Evolutionary conservation across 2,888 invertebrate species (phyloP).

Genomic region (Plemyria rubiginata): DNA sequence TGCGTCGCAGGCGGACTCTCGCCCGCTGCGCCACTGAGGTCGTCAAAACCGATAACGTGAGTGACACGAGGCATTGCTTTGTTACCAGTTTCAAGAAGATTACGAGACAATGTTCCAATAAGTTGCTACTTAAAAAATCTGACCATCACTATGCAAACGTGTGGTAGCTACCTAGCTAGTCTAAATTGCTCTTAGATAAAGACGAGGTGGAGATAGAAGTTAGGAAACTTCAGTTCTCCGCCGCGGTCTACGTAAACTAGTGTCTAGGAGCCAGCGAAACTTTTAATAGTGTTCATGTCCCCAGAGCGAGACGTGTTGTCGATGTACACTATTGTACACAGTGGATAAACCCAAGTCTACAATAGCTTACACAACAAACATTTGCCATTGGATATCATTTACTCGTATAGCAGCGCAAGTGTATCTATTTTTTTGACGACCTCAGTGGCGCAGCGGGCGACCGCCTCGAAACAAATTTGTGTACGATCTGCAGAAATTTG

Average conservation of each 20-base stretch:
- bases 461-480: too few relatives aligned
- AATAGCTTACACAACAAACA: constrained; percentile 27
- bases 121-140: too few relatives aligned
- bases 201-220: constrained; percentile 20
- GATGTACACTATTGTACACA: constrained; percentile 30
- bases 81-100: too few relatives aligned
- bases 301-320: constrained; percentile 47
- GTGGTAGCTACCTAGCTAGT: constrained; percentile 3
- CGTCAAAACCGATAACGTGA: too few relatives aligned
- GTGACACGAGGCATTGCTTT: too few relatives aligned
- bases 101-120: too few relatives aligned
- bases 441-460: too few relatives aligned
- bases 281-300: constrained; percentile 79
- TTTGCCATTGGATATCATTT: constrained; percentile 1
- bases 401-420: constrained; percentile 17
- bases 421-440: too few relatives aligned
- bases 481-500: too few relatives aligned
- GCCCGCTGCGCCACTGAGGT: too few relatives aligned
- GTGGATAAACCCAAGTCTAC: constrained; percentile 25
- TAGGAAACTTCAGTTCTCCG: constrained; percentile 20
- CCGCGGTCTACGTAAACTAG: constrained; percentile 56
- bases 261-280: constrained; percentile 65
- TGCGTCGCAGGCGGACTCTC: too few relatives aligned
- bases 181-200: constrained; percentile 16
- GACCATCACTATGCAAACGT: background rate